Base-by-base conservation (phyloP, 2,797 vertebrate genomes). In the Hipposideros larvatus region DNA sequence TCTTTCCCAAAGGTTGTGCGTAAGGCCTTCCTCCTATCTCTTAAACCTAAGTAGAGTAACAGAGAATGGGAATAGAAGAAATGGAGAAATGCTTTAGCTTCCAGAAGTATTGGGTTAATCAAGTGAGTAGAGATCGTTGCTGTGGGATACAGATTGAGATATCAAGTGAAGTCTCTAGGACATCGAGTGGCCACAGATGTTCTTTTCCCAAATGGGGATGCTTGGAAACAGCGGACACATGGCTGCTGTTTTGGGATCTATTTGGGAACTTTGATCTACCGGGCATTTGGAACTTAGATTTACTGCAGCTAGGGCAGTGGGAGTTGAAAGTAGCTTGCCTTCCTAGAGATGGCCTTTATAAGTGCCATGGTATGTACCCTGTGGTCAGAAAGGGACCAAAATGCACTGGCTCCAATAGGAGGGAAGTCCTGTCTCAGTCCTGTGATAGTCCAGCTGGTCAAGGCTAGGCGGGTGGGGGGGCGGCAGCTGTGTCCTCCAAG, bases 381-480 rank as follows among this genome's bases (percentile, higher is more conserved):
- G 16, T 48, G 21, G 4, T 71, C 11, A 18, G 10, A 41, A 48
- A 59, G 41, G n/a, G 53, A 28, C 46, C 6, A 2, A 28, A 13
- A 14, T 3, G 21, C 31, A 2, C 14, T 1, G 46, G 68, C 48
- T 66, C 28, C 24, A 8, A 0, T 7, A 0, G 4, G 48, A 43
- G 41, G 22, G 59, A 55, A 19, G 71, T 9, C 66, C 18, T 22
- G 10, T 19, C 4, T 4, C 15, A 0, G 21, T 16, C 61, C 43
- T 41, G 7, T 1, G 5, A 7, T 15, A 0, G 14, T 9, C 80
- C 51, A 2, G 0, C 37, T 11, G 55, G 55, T 21, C 74, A 10
- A 2, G 48, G 59, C 87, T 43, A 51, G 41, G 43, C 4, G 43
- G 43, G 43, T 43, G 43, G 43, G 43, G 43, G 57, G 0, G 18